Percentiles rank a stretch among this genome's conserved stretches.
Conservation (phyloP, 2,797 vertebrate species). For the Brachymystax lenok region DNA sequence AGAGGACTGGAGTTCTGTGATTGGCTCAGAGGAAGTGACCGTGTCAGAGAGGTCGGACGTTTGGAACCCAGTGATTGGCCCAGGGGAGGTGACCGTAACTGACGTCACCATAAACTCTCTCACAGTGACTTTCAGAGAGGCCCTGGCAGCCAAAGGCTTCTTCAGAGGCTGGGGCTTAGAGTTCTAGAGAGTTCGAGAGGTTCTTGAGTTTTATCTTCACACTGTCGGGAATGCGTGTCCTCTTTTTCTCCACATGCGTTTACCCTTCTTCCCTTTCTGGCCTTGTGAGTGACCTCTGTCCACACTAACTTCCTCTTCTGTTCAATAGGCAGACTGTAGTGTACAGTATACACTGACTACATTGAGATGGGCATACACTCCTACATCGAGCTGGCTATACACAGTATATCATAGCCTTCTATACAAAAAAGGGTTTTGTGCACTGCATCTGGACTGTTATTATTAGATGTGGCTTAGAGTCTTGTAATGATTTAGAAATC, state of each 20-base stretch:
- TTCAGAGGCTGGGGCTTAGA: slow-evolving; percentile 85
- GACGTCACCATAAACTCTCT: slow-evolving; percentile 97
- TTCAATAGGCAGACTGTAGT: slow-evolving; percentile 12
- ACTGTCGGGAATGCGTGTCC: neutral
- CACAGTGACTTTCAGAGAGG: slow-evolving; percentile 96
- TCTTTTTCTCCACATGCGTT: neutral
- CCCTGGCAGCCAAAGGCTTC: slow-evolving; percentile 90
- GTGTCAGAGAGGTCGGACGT: slow-evolving; percentile 32
- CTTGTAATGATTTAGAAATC: slow-evolving; percentile 43
- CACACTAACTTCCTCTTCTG: slow-evolving; percentile 20
- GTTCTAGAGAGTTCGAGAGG: slow-evolving; percentile 46
- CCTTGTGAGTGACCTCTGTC: slow-evolving; percentile 14
- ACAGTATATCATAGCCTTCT: neutral
- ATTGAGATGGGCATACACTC: neutral
- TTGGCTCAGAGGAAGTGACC: slow-evolving; percentile 29
- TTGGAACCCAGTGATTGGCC: slow-evolving; percentile 64
- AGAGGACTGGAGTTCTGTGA: slow-evolving; percentile 51
- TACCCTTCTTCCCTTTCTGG: slow-evolving; percentile 16
- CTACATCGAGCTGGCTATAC: neutral
- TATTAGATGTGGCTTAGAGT: slow-evolving; percentile 29
- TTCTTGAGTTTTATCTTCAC: slow-evolving; percentile 3
- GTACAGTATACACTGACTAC: neutral
- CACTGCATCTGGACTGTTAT: slow-evolving; percentile 1
- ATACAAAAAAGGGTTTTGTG: neutral
- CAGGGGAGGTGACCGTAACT: slow-evolving; percentile 90